These are phyloP conservation scores for Phalanger gymnotis DNA, from an alignment of 2,797 vertebrate genomes.

Conservation along the genomic window DNA sequence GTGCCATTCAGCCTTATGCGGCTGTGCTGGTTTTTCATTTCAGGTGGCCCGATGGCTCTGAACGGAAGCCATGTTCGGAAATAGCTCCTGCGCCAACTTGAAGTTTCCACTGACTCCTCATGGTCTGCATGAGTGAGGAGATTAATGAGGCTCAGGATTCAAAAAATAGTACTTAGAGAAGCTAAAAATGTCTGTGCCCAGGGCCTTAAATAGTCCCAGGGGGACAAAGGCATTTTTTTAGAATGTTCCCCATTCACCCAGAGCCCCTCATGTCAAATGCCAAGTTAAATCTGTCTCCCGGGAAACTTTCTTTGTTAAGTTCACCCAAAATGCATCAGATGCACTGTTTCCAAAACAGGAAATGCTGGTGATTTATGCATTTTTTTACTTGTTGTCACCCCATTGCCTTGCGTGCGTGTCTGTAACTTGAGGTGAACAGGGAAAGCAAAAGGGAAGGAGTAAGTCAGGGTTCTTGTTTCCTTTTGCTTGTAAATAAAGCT, in stretches of 20 bases:
- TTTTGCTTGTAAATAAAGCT: not conserved
- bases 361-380: slow-evolving; percentile 51
- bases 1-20: not conserved
- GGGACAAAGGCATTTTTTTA: slow-evolving; percentile 54
- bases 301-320: slow-evolving; percentile 29
- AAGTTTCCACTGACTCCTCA: slow-evolving; percentile 34
- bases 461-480: not conserved
- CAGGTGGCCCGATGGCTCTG: not conserved
- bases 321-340: not conserved
- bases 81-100: slow-evolving; percentile 6
- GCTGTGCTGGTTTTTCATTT: not conserved
- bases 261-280: slow-evolving; percentile 48
- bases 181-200: slow-evolving; percentile 65
- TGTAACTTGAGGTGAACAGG: slow-evolving; percentile 37
- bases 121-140: slow-evolving; percentile 56
- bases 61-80: slow-evolving; percentile 39
- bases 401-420: not conserved
- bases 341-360: slow-evolving; percentile 34
- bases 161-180: slow-evolving; percentile 59
- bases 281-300: slow-evolving; percentile 1
- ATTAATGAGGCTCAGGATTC: slow-evolving; percentile 40
- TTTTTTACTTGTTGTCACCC: slow-evolving; percentile 12
- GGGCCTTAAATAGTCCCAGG: slow-evolving; percentile 10
- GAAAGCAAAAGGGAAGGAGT: slow-evolving; percentile 33
- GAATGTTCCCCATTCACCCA: slow-evolving; percentile 54